A percentile compares a stretch with the other conserved stretches of the same genome.
Evolutionary conservation across 2,113 vertebrate species (phyloP).

Genomic region (Polypterus bichir): DNA sequence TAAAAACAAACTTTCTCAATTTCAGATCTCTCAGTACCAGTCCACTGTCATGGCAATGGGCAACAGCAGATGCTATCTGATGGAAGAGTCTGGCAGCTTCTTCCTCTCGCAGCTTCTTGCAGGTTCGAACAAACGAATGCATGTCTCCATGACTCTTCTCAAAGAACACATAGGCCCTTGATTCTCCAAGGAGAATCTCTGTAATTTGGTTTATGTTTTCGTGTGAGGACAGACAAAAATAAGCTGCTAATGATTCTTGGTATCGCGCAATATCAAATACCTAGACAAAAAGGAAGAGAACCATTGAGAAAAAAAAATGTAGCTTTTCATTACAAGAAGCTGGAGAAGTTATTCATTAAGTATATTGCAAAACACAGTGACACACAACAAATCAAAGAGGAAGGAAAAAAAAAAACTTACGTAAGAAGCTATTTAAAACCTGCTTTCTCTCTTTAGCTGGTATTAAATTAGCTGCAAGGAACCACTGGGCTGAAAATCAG

Average conservation of each 20-base stretch:
- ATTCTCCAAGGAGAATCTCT: conserved; percentile 90
- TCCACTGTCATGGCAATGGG: conserved; percentile 90
- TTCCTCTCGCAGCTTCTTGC: conserved; percentile 93
- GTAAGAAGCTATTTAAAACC: too few relatives aligned
- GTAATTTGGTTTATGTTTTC: conserved; percentile 96
- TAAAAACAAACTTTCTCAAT: conserved; percentile 94
- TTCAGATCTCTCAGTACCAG: conserved; percentile 96
- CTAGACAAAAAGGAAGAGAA: conserved; percentile 38
- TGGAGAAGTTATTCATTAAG: too few relatives aligned
- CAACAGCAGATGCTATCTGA: conserved; percentile 92
- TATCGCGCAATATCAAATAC: conserved; percentile 91
- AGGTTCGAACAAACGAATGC: conserved; percentile 96
- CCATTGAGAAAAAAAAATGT: conserved; percentile 17
- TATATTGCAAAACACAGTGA: too few relatives aligned
- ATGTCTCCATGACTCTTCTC: conserved; percentile 94
- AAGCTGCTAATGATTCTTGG: conserved; percentile 91
- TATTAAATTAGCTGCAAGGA: conserved; percentile 2
- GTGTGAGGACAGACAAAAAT: conserved; percentile 86
- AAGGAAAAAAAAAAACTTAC: too few relatives aligned
- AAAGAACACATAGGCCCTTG: conserved; percentile 90
- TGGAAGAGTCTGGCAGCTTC: conserved; percentile 92
- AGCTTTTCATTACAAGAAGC: too few relatives aligned
- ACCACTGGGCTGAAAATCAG: background rate
- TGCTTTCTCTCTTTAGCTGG: background rate
- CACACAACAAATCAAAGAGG: too few relatives aligned